phyloP scores from a whole-genome alignment of 2,113 vertebrate genomes.

The Centropus unirufus region DNA sequence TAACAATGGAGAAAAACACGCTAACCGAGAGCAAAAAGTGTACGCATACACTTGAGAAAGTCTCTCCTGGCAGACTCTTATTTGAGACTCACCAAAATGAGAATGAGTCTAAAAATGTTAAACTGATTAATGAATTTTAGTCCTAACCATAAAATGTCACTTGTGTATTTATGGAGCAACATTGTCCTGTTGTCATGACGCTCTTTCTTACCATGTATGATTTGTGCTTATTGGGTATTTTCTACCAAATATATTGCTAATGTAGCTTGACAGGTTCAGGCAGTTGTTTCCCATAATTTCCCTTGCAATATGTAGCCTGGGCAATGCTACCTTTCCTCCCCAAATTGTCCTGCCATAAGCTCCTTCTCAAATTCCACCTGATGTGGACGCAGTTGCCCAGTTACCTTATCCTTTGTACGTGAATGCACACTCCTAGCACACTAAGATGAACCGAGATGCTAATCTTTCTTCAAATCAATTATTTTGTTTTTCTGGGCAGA shows the following conservation, averaged over 20 bases:
- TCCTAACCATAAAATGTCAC: not conserved
- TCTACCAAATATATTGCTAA: not conserved
- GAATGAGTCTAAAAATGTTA: not conserved
- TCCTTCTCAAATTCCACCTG: not conserved
- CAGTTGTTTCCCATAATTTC: not conserved
- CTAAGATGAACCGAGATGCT: not conserved
- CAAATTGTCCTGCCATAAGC: not conserved
- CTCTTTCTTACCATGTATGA: not conserved
- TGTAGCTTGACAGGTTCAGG: not conserved
- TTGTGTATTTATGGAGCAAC: not conserved
- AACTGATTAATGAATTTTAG: not conserved
- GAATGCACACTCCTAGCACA: not conserved
- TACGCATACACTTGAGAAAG: not conserved
- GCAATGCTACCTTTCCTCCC: not conserved
- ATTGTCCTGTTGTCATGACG: not conserved
- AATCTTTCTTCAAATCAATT: not conserved
- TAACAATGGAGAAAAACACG: not conserved
- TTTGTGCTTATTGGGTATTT: not conserved
- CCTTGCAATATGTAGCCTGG: not conserved
- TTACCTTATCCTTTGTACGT: not conserved
- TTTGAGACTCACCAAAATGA: not conserved
- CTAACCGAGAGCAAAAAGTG: not conserved
- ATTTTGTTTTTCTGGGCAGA: not conserved
- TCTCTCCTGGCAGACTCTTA: not conserved
- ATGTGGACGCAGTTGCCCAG: not conserved